Conservation (phyloP, 2,113 vertebrate species). For the Puma concolor region DNA sequence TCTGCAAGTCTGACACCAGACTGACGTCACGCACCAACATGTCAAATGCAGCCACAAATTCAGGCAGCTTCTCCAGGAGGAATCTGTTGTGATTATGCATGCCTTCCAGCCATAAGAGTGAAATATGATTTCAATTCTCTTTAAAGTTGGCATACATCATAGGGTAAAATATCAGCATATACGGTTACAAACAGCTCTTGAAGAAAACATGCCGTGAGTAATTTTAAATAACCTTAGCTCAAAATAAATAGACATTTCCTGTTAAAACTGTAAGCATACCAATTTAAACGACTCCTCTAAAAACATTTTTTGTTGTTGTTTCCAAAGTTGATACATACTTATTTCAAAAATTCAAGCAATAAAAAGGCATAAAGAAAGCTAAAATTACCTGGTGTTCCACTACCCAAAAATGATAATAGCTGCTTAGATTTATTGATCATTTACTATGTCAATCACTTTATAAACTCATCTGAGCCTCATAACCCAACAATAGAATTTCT, state of each 20-base stretch:
- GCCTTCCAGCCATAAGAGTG: neutral
- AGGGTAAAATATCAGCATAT: neutral
- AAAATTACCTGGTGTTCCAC: neutral
- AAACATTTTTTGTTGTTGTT: neutral
- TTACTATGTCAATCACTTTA: neutral
- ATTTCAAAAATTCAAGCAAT: slow-evolving; percentile 27
- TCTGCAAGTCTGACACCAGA: slow-evolving; percentile 86
- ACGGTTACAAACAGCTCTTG: neutral
- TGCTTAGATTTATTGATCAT: neutral
- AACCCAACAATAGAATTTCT: neutral
- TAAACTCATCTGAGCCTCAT: neutral
- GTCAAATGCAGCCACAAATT: slow-evolving; percentile 75
- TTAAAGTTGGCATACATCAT: neutral
- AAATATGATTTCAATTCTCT: slow-evolving; percentile 39
- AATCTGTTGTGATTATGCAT: slow-evolving; percentile 53
- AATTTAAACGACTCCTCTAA: neutral
- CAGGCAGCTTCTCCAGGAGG: slow-evolving; percentile 75
- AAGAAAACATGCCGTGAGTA: slow-evolving; percentile 10
- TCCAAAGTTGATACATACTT: neutral
- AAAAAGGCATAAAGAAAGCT: neutral
- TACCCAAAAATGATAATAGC: neutral
- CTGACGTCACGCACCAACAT: slow-evolving; percentile 89
- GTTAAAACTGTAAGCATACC: neutral
- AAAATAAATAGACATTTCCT: neutral
- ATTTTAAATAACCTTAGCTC: slow-evolving; percentile 23